Evolutionary conservation across 2,113 vertebrate species (phyloP).

Genomic region (Piprites chloris): DNA sequence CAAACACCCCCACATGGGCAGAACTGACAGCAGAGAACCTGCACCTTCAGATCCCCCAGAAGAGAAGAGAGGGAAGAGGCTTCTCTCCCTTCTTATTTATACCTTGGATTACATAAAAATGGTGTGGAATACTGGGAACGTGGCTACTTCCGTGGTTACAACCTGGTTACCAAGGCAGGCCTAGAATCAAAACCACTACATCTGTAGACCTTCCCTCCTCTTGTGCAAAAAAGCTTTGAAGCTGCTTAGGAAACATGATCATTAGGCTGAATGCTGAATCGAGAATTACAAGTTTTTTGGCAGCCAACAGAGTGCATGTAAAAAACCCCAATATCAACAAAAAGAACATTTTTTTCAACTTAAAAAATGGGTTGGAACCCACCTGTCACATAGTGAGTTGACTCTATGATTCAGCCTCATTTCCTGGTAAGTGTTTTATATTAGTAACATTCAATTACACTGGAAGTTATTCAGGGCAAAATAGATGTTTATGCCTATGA

Average conservation of each 20-base stretch:
- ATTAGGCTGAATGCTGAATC: not conserved
- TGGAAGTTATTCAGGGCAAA: conserved; percentile 34
- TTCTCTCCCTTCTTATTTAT: no score
- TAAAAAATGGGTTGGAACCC: not conserved
- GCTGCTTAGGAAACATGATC: not conserved
- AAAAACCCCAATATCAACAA: not conserved
- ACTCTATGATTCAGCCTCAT: conserved; percentile 25
- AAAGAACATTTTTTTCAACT: not conserved
- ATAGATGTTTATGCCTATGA: conserved; percentile 34
- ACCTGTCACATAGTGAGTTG: not conserved
- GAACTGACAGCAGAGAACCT: no score
- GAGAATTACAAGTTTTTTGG: not conserved
- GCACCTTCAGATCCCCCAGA: no score
- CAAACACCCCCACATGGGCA: no score
- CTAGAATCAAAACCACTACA: no score
- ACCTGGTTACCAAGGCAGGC: no score
- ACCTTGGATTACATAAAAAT: no score
- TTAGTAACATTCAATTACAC: conserved; percentile 14
- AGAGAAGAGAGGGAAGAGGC: no score
- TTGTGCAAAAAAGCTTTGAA: not conserved
- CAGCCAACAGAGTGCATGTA: not conserved
- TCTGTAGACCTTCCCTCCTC: not conserved
- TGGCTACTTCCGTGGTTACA: no score
- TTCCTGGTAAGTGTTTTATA: conserved; percentile 32
- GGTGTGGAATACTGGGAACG: no score